Percentiles rank a stretch among this genome's conserved stretches.
These are phyloP conservation scores for Uropsilus gracilis DNA, from an alignment of 2,113 vertebrate species.

Conservation along the genomic window DNA sequence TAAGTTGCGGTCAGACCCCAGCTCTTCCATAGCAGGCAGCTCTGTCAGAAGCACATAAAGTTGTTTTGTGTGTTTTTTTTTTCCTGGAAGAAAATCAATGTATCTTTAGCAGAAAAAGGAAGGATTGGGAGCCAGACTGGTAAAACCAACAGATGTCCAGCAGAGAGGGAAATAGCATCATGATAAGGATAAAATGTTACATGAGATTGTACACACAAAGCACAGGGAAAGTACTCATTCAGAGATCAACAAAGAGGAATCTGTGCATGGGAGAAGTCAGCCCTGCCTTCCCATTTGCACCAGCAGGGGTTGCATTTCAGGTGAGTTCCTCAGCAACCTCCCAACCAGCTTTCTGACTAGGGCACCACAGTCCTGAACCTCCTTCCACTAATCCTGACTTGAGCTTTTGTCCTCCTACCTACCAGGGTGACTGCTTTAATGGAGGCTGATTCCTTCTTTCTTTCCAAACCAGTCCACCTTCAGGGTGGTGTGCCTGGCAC, in stretches of 20 bases:
- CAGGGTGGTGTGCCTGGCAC: neutral
- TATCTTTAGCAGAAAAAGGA: neutral
- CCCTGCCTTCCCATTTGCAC: neutral
- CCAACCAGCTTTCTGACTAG: neutral
- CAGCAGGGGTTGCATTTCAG: neutral
- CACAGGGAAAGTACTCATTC: neutral
- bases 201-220: neutral
- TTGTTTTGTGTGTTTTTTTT: too few species aligned
- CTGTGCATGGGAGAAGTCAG: neutral
- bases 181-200: neutral
- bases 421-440: fast-evolving
- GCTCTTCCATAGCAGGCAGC: neutral
- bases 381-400: neutral
- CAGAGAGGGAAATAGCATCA: neutral
- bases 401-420: neutral
- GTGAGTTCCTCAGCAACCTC: neutral
- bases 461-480: neutral
- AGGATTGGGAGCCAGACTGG: neutral
- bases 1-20: neutral
- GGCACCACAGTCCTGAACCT: fast-evolving
- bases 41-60: neutral
- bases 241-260: neutral
- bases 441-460: neutral
- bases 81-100: neutral
- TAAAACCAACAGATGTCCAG: neutral